Evolutionary conservation across 2,888 invertebrate genomes (phyloP).

Genomic region (Phaedon cochleariae): DNA sequence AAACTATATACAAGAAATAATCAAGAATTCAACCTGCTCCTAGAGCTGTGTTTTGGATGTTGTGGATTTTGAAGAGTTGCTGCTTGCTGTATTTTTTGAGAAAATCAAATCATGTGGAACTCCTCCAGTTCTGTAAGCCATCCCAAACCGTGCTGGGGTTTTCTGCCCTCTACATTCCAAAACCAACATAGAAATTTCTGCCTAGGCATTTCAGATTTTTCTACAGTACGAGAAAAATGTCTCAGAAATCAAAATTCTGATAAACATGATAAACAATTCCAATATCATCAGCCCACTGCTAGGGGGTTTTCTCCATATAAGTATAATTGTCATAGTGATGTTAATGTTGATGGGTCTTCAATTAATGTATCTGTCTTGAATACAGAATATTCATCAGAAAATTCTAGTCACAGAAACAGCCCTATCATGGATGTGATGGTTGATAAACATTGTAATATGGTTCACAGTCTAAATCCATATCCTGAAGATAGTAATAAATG

Average conservation of each 20-base stretch:
- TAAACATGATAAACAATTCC: background rate
- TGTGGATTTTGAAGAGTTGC: too few relatives aligned
- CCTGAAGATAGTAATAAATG: background rate
- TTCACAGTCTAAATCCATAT: background rate
- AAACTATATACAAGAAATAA: too few relatives aligned
- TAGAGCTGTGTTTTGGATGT: too few relatives aligned
- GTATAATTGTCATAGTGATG: background rate
- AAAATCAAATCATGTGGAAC: background rate
- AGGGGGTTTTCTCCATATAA: background rate
- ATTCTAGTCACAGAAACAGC: background rate
- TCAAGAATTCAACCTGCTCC: too few relatives aligned
- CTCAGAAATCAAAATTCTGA: too few relatives aligned
- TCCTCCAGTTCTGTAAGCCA: background rate
- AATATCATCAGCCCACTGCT: too few relatives aligned
- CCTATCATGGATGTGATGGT: background rate
- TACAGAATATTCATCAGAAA: background rate
- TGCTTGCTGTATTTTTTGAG: background rate
- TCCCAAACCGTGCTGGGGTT: background rate
- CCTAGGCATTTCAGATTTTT: background rate
- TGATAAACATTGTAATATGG: background rate
- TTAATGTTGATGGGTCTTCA: background rate
- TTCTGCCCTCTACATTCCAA: background rate
- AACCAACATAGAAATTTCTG: background rate
- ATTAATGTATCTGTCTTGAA: background rate
- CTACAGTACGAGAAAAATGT: background rate